Evolutionary conservation across 2,888 invertebrate genomes (phyloP), one percentile per base, ranked within the genome.

Genomic region (Tachystola acroxantha): DNA sequence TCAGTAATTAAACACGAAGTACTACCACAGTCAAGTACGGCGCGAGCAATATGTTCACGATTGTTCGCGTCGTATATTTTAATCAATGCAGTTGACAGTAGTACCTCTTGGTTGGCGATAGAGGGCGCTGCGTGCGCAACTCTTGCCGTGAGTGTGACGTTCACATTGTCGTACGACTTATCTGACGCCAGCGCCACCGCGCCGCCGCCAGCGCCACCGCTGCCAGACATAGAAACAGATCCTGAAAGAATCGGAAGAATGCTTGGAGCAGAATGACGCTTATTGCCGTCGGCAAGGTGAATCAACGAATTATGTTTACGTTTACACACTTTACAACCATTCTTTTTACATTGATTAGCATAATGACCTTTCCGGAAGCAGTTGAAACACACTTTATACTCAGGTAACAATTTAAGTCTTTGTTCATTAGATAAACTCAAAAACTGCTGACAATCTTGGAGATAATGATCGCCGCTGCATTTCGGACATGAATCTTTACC

Each of bases 301-400:
- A 35, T 1, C 11, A 29, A 10, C 1, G 28, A 27, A 13, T 29
- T 28, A 14, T 35, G 35, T 11, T 11, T 36, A 9, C 36, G 36
- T 25, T 30, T 33, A 10, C 40, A 37, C 7, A 37, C 10, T 19
- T 37, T 37, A 16, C 40, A 40, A 10, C 34, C 37, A 9, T 14
- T 6, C 9, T 31, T 25, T 32, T 34, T 37, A 16, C 40, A 40
- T 6, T 34, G 20, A 9, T 34, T 34, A 2, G 34, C 34, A 19
- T 34, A 37, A 12, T 40, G 40, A 31, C 28, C 32, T n/a, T 7
- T 20, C 7, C 26, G 26, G 7, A 37, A 34, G 25, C 34, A 40
- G 16, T 37, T 40, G 12, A 13, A 32, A 34, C 40, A 40, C 2
- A 39, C 27, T 14, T 32, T 39, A 19, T 9, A 32, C n/a, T 10